Percentiles rank a stretch among this genome's conserved stretches.
Evolutionary conservation across 2,888 invertebrate genomes (phyloP).

Genomic region (Brenthis daphne): DNA sequence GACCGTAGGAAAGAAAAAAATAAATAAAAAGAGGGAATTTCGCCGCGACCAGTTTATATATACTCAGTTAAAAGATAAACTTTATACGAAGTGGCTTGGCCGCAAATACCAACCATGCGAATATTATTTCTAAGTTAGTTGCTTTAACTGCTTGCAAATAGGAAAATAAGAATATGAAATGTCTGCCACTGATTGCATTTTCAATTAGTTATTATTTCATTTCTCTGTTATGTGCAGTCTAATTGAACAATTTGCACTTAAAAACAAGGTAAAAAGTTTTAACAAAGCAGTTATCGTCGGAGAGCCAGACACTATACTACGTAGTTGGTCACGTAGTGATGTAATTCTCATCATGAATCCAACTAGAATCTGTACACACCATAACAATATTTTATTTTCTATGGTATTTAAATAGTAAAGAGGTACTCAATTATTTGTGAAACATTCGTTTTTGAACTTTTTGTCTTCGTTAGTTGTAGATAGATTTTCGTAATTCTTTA

Average conservation of each 20-base stretch:
- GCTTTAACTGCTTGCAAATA: neutral
- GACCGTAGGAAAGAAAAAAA: neutral
- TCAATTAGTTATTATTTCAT: constrained; percentile 8
- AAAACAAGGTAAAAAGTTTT: neutral
- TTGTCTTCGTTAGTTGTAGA: no score
- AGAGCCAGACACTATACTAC: no score
- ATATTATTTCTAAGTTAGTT: constrained; percentile 3
- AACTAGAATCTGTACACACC: no score
- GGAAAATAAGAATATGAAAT: constrained; percentile 7
- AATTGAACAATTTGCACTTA: constrained; percentile 2
- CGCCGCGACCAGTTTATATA: neutral
- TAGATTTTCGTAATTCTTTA: no score
- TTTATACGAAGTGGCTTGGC: neutral
- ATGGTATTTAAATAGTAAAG: no score
- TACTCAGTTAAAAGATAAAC: constrained; percentile 16
- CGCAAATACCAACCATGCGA: constrained; percentile 1
- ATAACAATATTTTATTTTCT: no score
- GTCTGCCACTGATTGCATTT: constrained; percentile 6
- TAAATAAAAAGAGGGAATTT: neutral
- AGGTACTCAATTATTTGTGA: no score
- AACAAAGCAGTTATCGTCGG: neutral
- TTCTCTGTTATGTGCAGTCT: constrained; percentile 1
- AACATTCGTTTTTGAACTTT: no score
- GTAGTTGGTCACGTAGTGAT: no score
- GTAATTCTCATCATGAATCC: no score